Evolutionary conservation across 30 jellyfish, hydroid and myxozoan genomes (phyloP).

Genomic region (Euphysa ruthae): DNA sequence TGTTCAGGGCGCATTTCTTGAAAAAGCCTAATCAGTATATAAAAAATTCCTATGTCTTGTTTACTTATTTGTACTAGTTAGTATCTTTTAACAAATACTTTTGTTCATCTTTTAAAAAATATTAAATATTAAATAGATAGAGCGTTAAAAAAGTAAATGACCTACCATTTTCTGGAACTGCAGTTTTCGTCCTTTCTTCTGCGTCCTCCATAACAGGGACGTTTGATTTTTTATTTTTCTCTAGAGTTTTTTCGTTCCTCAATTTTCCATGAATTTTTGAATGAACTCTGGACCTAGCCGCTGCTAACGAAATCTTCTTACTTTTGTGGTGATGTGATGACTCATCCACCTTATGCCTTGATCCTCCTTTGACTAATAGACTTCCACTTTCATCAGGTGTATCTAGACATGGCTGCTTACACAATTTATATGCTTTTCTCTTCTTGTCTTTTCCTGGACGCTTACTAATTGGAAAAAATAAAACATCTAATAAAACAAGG

Average conservation of each 20-base stretch:
- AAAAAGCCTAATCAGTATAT: too few species aligned
- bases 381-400: not conserved
- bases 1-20: too few species aligned
- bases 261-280: conserved; percentile 9
- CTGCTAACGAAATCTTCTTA: not conserved
- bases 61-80: too few species aligned
- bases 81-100: too few species aligned
- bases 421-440: not conserved
- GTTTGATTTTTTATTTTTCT: not conserved
- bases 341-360: not conserved
- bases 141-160: too few species aligned
- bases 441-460: too few species aligned
- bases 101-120: too few species aligned
- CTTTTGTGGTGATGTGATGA: not conserved
- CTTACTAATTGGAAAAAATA: too few species aligned
- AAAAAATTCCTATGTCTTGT: too few species aligned
- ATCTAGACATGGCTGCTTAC: not conserved
- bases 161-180: conserved; percentile 5
- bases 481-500: too few species aligned
- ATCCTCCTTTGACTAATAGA: not conserved
- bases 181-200: not conserved
- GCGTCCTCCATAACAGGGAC: not conserved
- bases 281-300: conserved; percentile 3
- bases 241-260: conserved; percentile 17
- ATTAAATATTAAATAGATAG: too few species aligned